These are phyloP conservation scores for Tetramorium bicarinatum DNA, from an alignment of 2,888 invertebrate species.

Conservation along the genomic window DNA sequence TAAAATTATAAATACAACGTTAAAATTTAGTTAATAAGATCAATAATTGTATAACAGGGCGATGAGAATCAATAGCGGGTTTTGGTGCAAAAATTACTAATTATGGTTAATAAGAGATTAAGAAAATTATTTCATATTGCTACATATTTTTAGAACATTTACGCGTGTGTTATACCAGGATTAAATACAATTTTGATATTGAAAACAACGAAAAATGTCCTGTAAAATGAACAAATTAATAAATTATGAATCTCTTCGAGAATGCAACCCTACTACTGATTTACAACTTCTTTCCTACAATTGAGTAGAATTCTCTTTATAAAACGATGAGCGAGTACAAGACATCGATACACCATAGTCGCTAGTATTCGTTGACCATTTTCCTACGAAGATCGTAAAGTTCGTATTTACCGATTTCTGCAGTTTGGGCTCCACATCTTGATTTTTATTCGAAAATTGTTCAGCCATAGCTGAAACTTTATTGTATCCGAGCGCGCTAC, in stretches of 20 bases:
- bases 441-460: constrained; percentile 89
- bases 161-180: not conserved
- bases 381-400: constrained; percentile 39
- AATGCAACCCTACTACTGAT: not conserved
- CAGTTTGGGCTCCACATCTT: constrained; percentile 87
- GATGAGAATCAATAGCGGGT: no score
- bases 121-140: not conserved
- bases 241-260: not conserved
- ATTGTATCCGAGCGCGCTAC: constrained; percentile 90
- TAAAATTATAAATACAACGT: not conserved
- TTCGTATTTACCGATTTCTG: constrained; percentile 88
- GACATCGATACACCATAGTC: not conserved
- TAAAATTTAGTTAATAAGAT: no score
- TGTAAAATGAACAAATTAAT: not conserved
- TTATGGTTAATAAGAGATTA: not conserved
- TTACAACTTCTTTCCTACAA: not conserved
- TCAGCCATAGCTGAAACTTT: constrained; percentile 96
- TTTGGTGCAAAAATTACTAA: no score
- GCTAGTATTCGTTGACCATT: constrained; percentile 59
- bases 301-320: not conserved
- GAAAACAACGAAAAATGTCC: not conserved
- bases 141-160: not conserved
- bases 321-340: not conserved
- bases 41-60: no score
- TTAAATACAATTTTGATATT: not conserved